Evolutionary conservation across 2,113 vertebrate genomes (phyloP).

Genomic region (Grammomys surdaster): DNA sequence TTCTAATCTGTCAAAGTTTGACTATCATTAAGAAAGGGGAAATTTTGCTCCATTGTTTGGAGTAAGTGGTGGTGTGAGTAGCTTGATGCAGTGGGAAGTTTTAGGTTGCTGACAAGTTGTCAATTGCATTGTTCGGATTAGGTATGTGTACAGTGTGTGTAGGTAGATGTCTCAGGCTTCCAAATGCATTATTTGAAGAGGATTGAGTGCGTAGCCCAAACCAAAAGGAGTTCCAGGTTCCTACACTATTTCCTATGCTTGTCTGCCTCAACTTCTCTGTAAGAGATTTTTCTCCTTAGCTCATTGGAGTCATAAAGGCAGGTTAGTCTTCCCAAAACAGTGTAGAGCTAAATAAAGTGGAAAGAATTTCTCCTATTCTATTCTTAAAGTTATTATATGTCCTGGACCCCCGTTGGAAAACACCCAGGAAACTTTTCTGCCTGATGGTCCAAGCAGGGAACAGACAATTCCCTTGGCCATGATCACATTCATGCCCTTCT

Average conservation of each 20-base stretch:
- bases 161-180: neutral
- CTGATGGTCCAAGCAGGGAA: neutral
- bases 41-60: neutral
- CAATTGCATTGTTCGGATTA: neutral
- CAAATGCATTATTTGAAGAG: neutral
- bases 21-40: neutral
- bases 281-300: neutral
- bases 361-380: neutral
- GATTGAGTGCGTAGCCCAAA: neutral
- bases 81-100: neutral
- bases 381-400: neutral
- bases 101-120: neutral
- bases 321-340: neutral
- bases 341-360: neutral
- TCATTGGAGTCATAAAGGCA: neutral
- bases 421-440: neutral
- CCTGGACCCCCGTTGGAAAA: neutral
- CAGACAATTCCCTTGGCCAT: neutral
- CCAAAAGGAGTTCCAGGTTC: neutral
- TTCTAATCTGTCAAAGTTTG: neutral
- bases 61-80: neutral
- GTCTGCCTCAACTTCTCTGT: neutral
- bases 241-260: neutral
- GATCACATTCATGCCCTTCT: neutral
- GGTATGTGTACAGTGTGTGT: neutral